phyloP scores from a whole-genome alignment of 2,113 vertebrate species.

The Micromys minutus region DNA sequence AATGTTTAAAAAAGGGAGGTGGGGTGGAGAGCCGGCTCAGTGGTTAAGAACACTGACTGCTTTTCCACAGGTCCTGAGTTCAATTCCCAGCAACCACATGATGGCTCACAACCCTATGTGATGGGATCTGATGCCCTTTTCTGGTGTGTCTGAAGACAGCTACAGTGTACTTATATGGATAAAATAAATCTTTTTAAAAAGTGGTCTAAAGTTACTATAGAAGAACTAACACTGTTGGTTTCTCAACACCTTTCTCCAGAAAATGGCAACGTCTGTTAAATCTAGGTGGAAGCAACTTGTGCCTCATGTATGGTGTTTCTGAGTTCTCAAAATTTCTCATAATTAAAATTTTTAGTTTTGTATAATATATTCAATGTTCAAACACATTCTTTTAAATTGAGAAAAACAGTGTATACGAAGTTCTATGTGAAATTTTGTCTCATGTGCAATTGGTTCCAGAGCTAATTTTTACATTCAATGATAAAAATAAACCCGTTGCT shows the following conservation, averaged over 20 bases:
- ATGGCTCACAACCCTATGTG: no score
- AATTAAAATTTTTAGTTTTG: slow-evolving; percentile 39
- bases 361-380: slow-evolving; percentile 13
- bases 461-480: slow-evolving; percentile 20
- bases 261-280: not conserved
- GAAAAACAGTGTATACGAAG: not conserved
- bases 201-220: not conserved
- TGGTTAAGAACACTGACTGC: no score
- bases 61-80: no score
- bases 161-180: no score
- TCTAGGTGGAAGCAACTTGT: not conserved
- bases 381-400: slow-evolving; percentile 9
- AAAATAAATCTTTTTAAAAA: no score
- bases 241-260: not conserved
- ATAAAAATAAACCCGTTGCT: not conserved
- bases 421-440: not conserved
- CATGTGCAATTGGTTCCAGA: not conserved
- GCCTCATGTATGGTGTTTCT: not conserved
- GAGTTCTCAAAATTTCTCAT: not conserved
- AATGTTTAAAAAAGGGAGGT: no score
- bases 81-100: no score
- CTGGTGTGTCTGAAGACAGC: no score
- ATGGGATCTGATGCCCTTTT: no score
- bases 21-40: no score
- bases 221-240: not conserved